phyloP scores from a whole-genome alignment of 2,113 vertebrate genomes.

The Falco punctatus region DNA sequence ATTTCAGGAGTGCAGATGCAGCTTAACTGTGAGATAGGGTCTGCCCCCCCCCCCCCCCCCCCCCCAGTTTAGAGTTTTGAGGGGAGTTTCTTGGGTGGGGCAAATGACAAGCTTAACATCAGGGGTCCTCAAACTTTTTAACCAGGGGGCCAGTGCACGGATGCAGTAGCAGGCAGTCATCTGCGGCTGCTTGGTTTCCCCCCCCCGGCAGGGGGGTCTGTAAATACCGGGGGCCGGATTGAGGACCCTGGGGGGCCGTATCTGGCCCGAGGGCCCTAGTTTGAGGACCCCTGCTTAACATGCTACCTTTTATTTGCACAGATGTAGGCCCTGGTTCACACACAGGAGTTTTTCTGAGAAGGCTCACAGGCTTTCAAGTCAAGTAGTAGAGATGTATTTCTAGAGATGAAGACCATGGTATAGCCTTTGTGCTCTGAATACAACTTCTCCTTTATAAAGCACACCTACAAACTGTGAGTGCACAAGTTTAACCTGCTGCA shows the following conservation, averaged over 20 bases:
- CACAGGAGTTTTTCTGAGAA: background rate
- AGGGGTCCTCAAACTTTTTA: too few species aligned
- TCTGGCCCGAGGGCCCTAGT: too few species aligned
- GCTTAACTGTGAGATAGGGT: background rate
- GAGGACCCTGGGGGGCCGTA: too few species aligned
- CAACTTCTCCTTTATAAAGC: background rate
- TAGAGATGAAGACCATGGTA: background rate
- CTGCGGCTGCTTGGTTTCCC: too few species aligned
- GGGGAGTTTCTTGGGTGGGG: background rate
- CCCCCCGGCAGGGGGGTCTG: too few species aligned
- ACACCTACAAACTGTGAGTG: background rate
- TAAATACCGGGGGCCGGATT: too few species aligned
- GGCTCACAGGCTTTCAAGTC: background rate
- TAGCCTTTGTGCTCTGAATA: background rate
- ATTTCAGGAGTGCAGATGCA: background rate
- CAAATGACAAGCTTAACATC: background rate
- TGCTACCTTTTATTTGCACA: background rate
- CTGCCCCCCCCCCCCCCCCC: background rate
- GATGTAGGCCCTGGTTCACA: background rate
- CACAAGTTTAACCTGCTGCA: background rate
- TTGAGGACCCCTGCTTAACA: background rate
- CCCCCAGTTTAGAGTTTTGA: background rate
- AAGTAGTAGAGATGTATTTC: accelerated
- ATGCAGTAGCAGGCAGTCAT: too few species aligned
- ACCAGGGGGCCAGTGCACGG: too few species aligned